Conservation (phyloP, 1,140 invertebrate genomes). For the Pararge aegeria region DNA sequence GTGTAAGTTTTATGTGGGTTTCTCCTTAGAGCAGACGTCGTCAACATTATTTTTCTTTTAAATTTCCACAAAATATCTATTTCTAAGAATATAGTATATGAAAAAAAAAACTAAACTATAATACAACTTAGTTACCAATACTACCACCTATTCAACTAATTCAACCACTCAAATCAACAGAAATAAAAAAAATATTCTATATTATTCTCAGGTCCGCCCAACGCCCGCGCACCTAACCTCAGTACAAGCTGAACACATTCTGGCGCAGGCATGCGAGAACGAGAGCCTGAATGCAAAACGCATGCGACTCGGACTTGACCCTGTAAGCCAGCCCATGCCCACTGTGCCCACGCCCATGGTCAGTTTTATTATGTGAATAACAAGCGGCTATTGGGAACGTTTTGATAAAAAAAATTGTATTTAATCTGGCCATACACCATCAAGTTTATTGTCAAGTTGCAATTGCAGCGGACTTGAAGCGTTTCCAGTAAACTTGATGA, state of each 20-base stretch:
- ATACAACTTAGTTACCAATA: too few species aligned
- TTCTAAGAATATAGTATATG: too few species aligned
- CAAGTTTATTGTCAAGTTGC: background rate
- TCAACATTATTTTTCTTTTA: too few species aligned
- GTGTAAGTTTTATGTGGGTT: too few species aligned
- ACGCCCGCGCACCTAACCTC: constrained; percentile 97
- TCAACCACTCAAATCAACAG: too few species aligned
- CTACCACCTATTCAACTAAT: too few species aligned
- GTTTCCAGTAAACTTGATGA: too few species aligned
- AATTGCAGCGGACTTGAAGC: too few species aligned
- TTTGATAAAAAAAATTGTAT: background rate
- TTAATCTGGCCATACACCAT: background rate
- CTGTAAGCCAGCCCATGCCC: constrained; percentile 84
- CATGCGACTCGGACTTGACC: constrained; percentile 96
- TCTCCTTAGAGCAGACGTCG: too few species aligned
- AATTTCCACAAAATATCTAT: too few species aligned
- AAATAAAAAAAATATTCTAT: constrained; percentile 15
- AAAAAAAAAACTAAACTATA: too few species aligned
- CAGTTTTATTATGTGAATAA: constrained; percentile 24
- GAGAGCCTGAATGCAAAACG: constrained; percentile 97
- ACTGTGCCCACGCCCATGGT: constrained; percentile 73
- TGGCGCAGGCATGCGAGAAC: constrained; percentile 97
- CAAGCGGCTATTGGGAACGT: background rate
- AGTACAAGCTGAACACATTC: constrained; percentile 96
- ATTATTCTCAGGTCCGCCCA: constrained; percentile 87